A percentile compares a stretch with the other conserved stretches of the same genome.
These are phyloP conservation scores for Scaptomyza montana DNA, from an alignment of 1,140 invertebrate species.

Conservation along the genomic window DNA sequence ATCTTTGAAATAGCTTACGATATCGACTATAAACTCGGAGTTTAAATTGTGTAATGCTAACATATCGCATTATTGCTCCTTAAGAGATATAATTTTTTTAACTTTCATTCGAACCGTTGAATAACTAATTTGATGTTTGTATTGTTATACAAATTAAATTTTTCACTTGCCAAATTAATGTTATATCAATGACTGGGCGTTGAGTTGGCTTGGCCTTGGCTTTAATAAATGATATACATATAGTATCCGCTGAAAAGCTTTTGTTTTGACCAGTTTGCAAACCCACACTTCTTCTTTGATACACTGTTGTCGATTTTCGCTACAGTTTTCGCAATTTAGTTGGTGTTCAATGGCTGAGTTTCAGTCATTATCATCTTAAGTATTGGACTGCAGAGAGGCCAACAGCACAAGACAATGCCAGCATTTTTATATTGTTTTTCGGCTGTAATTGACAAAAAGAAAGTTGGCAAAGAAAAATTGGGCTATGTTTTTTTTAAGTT, in stretches of 20 bases:
- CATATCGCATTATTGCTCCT: too few relatives aligned
- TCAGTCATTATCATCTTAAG: conserved; percentile 20
- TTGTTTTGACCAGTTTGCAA: conserved; percentile 3
- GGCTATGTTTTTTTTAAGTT: conserved; percentile 2
- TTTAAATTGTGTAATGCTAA: too few relatives aligned
- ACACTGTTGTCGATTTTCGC: conserved; percentile 16
- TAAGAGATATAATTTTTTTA: too few relatives aligned
- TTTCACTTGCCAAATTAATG: conserved; percentile 24
- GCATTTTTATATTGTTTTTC: conserved; percentile 33
- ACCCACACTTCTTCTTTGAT: background rate
- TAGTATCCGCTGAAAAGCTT: conserved; percentile 8
- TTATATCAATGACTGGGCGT: conserved; percentile 30
- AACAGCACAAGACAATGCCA: conserved; percentile 17
- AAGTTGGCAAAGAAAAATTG: conserved; percentile 40
- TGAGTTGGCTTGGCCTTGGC: conserved; percentile 36
- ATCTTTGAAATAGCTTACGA: too few relatives aligned
- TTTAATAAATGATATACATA: conserved; percentile 33
- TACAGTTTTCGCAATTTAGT: conserved; percentile 37
- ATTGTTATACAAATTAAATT: conserved; percentile 11
- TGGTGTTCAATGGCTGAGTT: conserved; percentile 8
- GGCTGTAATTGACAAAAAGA: conserved; percentile 41
- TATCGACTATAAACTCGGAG: too few relatives aligned
- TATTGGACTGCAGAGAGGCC: background rate
- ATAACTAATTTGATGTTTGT: conserved; percentile 7
- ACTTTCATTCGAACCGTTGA: background rate